phyloP scores from a whole-genome alignment of 2,113 vertebrate species.

The Piprites chloris region DNA sequence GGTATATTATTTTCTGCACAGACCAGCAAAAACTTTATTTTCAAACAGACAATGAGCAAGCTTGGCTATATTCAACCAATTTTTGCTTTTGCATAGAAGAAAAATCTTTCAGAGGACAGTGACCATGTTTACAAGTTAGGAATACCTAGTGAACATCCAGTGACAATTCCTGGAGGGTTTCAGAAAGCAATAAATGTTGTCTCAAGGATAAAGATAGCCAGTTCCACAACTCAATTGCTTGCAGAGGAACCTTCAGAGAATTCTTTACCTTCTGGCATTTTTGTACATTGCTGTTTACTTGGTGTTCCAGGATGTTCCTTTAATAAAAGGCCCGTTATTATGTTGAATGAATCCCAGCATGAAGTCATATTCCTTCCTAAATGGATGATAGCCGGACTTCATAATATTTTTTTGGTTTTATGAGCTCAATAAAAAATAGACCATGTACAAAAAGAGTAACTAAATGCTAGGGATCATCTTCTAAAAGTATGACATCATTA shows the following conservation, averaged over 20 bases:
- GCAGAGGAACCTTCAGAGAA: conserved; percentile 66
- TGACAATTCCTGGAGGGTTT: conserved; percentile 65
- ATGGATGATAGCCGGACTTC: neutral
- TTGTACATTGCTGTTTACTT: conserved; percentile 45
- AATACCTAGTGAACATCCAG: conserved; percentile 38
- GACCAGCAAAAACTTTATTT: neutral
- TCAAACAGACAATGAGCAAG: neutral
- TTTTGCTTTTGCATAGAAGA: neutral
- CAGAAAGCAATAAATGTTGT: conserved; percentile 67
- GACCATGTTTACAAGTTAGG: conserved; percentile 49
- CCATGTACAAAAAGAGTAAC: neutral
- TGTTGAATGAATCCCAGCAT: conserved; percentile 27
- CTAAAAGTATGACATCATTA: neutral
- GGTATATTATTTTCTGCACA: neutral
- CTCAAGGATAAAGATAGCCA: conserved; percentile 66
- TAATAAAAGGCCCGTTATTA: conserved; percentile 57
- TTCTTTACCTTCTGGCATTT: conserved; percentile 65
- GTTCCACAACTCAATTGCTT: conserved; percentile 68
- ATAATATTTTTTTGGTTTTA: neutral
- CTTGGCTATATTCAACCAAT: neutral
- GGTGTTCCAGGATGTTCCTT: conserved; percentile 47
- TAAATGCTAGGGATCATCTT: neutral
- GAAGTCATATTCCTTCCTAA: conserved; percentile 3
- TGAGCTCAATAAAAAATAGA: neutral
- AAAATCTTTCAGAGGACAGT: conserved; percentile 23